These are phyloP conservation scores for Chromis chromis DNA, from an alignment of 2,797 vertebrate species.

Conservation along the genomic window DNA sequence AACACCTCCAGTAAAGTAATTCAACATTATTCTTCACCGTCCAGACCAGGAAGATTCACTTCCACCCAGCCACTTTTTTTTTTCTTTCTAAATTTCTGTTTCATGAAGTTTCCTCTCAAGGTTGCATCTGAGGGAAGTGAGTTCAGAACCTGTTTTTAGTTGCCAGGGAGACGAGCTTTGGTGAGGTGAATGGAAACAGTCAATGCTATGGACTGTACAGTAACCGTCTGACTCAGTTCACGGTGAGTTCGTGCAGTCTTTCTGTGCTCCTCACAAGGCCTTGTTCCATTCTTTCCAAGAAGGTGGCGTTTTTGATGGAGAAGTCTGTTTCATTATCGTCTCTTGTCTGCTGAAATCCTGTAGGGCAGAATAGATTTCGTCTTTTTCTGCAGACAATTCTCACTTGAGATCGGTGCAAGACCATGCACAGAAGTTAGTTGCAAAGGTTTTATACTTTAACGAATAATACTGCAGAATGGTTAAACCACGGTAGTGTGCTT, in stretches of 20 bases:
- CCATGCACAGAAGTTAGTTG: slow-evolving; percentile 7
- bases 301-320: slow-evolving; percentile 48
- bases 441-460: slow-evolving; percentile 23
- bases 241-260: slow-evolving; percentile 6
- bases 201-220: slow-evolving; percentile 13
- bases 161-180: slow-evolving; percentile 55
- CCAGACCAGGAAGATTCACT: slow-evolving; percentile 1
- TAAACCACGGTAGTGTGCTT: slow-evolving; percentile 7
- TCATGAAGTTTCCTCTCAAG: slow-evolving; percentile 44
- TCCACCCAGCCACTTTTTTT: slow-evolving; percentile 27
- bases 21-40: neutral
- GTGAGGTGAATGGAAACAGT: slow-evolving; percentile 28
- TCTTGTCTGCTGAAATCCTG: slow-evolving; percentile 40
- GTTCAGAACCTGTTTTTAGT: slow-evolving; percentile 56
- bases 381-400: slow-evolving; percentile 23
- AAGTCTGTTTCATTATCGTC: slow-evolving; percentile 49
- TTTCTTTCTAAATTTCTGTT: slow-evolving; percentile 1
- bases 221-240: slow-evolving; percentile 41
- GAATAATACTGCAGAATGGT: slow-evolving; percentile 31
- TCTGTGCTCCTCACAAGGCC: slow-evolving; percentile 16
- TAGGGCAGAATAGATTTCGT: slow-evolving; percentile 28
- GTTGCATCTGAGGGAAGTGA: slow-evolving; percentile 41
- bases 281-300: slow-evolving; percentile 43
- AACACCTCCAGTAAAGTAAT: slow-evolving; percentile 6
- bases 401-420: slow-evolving; percentile 24